Evolutionary conservation across 2,797 vertebrate species (phyloP).

Genomic region (Enteromius trimaculatus): DNA sequence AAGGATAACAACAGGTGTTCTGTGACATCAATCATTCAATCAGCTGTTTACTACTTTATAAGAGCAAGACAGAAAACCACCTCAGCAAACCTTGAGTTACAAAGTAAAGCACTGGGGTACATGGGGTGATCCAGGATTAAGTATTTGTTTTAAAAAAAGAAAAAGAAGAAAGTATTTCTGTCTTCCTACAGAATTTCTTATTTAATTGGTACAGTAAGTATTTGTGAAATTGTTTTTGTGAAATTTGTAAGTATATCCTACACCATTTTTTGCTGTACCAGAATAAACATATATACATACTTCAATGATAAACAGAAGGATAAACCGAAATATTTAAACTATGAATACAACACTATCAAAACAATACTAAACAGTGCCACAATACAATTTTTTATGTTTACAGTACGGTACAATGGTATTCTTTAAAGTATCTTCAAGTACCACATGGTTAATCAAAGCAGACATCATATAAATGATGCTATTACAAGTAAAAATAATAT

Average conservation of each 20-base stretch:
- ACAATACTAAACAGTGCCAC: background rate
- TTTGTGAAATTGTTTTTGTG: background rate
- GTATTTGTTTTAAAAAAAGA: background rate
- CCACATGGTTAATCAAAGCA: background rate
- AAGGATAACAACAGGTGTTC: constrained; percentile 72
- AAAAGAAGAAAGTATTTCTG: background rate
- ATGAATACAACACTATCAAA: background rate
- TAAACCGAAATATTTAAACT: background rate
- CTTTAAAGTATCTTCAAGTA: background rate
- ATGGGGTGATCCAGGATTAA: background rate
- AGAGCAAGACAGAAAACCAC: background rate
- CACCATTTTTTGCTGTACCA: background rate
- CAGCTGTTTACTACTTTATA: constrained; percentile 62
- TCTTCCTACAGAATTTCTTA: background rate
- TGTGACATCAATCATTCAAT: constrained; percentile 65
- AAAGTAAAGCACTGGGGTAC: background rate
- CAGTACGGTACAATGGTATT: background rate
- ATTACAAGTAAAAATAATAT: background rate
- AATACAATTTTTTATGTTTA: background rate
- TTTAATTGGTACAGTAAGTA: background rate
- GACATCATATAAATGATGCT: background rate
- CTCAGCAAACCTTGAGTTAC: background rate
- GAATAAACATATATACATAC: background rate
- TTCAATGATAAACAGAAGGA: background rate
- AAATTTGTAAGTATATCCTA: background rate